phyloP scores from a whole-genome alignment of 2,888 invertebrate genomes.

The Altica lythri region DNA sequence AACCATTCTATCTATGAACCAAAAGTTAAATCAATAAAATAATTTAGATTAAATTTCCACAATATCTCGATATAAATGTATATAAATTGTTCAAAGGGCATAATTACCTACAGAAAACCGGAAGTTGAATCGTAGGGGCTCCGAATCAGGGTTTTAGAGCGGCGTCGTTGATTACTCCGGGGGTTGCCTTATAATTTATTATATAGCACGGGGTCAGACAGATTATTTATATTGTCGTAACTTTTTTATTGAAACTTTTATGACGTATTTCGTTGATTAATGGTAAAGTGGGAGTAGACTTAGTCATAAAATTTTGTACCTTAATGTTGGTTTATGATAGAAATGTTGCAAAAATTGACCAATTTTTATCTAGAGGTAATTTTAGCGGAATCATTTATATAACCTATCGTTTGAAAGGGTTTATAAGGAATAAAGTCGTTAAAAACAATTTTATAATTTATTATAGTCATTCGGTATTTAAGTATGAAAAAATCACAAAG shows the following conservation, averaged over 20 bases:
- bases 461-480: too few species aligned
- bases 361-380: too few species aligned
- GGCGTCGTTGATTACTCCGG: constrained; percentile 38
- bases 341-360: constrained; percentile 18
- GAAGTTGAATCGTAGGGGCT: constrained; percentile 1
- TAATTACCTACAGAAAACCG: constrained; percentile 8
- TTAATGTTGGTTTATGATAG: constrained; percentile 8
- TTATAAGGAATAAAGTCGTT: too few species aligned
- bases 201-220: constrained; percentile 39
- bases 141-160: constrained; percentile 5
- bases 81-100: too few species aligned
- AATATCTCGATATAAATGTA: too few species aligned
- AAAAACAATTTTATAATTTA: too few species aligned
- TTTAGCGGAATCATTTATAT: too few species aligned
- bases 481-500: too few species aligned
- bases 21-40: too few species aligned
- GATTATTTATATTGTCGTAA: constrained; percentile 42
- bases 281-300: constrained; percentile 18
- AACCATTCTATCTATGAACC: too few species aligned
- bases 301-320: constrained; percentile 13
- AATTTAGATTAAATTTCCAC: too few species aligned
- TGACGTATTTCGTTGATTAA: constrained; percentile 37
- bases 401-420: too few species aligned
- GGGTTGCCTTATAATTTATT: constrained; percentile 42
- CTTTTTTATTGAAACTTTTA: constrained; percentile 43